Base-by-base conservation (phyloP, 2,888 invertebrate genomes). In the Sesia bembeciformis region DNA sequence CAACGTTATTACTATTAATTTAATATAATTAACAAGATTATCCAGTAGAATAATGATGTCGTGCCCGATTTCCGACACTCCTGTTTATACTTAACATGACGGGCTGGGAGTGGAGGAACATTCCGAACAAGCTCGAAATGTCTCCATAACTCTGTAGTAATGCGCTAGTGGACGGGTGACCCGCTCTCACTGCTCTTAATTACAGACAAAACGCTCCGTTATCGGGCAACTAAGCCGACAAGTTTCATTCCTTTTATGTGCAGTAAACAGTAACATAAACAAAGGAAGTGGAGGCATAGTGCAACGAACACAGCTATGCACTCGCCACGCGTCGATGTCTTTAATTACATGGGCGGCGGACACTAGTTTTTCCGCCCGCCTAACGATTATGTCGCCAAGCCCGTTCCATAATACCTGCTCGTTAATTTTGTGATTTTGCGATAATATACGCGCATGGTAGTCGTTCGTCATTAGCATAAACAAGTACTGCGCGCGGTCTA, bases 161-260 rank as follows among this genome's bases (percentile, higher is more conserved):
- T 76, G 76, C 63, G 60, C 67, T 23, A 64, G 68, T 66, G 62
- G 73, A 74, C 74, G 68, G 68, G 68, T 79, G 77, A 81, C 78
- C 75, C 66, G 75, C 69, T 81, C 75, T 71, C 65, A 72, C 67
- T 70, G 80, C 67, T 82, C 84, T 86, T 88, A 88, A 87, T 88
- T 87, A 82, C 81, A 76, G 72, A 83, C 86, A 83, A 86, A 88
- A 84, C 81, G 72, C 79, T 77, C 81, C 78, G 83, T 83, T 87
- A 85, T 77, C 76, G 72, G 74, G 65, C 67, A 67, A 73, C 65
- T 66, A 65, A 74, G 72, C 69, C 67, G 73, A 74, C 80, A 70
- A 76, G 74, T 76, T 70, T 75, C 76, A 78, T 80, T 78, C 78
- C 81, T 75, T 84, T 84, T 83, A 79, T 70, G 84, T 75, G 65